Conservation (phyloP, 2,113 vertebrate species). For the Mirza zaza region DNA sequence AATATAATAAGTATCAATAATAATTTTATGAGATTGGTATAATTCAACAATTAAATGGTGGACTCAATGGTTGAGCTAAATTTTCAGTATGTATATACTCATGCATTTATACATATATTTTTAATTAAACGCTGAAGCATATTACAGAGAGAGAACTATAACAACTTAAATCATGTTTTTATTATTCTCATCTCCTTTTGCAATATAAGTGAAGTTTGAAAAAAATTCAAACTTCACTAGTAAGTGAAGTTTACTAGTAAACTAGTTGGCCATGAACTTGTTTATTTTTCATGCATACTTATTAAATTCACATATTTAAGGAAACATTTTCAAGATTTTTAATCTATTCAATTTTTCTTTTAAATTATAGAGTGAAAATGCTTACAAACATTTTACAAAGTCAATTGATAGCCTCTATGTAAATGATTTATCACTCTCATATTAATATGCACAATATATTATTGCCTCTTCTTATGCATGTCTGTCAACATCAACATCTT, state of each 20-base stretch:
- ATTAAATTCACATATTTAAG: slow-evolving; percentile 45
- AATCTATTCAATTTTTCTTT: slow-evolving; percentile 25
- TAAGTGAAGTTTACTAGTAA: too few species aligned
- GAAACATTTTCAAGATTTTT: background rate
- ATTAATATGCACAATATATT: background rate
- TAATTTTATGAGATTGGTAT: background rate
- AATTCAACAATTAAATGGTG: background rate
- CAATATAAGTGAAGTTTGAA: background rate
- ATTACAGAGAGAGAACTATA: background rate
- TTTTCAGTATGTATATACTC: background rate
- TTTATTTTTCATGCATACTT: background rate
- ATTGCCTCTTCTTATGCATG: background rate
- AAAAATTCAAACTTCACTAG: too few species aligned
- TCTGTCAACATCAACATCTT: background rate
- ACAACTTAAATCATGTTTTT: background rate
- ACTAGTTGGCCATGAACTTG: background rate
- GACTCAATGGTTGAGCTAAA: background rate
- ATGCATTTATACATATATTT: background rate
- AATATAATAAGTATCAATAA: background rate
- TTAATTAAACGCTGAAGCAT: background rate
- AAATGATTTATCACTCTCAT: background rate
- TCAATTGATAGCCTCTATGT: background rate
- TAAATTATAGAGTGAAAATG: slow-evolving; percentile 38
- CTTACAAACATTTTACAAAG: background rate
- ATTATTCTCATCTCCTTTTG: slow-evolving; percentile 31